Evolutionary conservation across 2,797 vertebrate species (phyloP).

Genomic region (Halcyon chelicuti): DNA sequence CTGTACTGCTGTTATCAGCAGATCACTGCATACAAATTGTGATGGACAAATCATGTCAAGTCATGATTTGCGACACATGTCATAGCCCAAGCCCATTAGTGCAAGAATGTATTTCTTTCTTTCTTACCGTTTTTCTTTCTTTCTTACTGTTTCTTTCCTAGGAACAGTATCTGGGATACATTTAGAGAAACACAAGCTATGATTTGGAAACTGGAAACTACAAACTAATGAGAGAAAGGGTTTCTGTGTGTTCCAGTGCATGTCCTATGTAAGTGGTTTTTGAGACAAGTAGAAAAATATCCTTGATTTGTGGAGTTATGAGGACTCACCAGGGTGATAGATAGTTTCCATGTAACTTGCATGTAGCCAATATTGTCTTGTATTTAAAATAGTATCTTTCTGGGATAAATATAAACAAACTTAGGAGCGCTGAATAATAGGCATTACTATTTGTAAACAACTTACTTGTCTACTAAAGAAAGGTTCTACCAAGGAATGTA

Average conservation of each 20-base stretch:
- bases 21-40: background rate
- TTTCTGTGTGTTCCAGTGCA: background rate
- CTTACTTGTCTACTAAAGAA: conserved; percentile 16
- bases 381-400: conserved; percentile 1
- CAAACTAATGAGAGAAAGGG: background rate
- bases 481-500: background rate
- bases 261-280: background rate
- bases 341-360: background rate
- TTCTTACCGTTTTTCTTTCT: too few relatives aligned
- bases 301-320: background rate
- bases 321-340: background rate
- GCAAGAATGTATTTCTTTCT: background rate
- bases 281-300: background rate
- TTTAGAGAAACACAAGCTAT: background rate
- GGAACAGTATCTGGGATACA: background rate
- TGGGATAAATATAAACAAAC: background rate
- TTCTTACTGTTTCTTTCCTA: background rate
- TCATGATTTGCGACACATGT: background rate
- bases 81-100: background rate
- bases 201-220: background rate
- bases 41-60: background rate
- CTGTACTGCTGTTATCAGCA: background rate
- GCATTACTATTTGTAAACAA: background rate
- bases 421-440: background rate
- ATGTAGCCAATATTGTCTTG: background rate